Percentiles rank a stretch among this genome's conserved stretches.
Conservation (phyloP, 1,140 invertebrate genomes). For the Cepaea nemoralis region DNA sequence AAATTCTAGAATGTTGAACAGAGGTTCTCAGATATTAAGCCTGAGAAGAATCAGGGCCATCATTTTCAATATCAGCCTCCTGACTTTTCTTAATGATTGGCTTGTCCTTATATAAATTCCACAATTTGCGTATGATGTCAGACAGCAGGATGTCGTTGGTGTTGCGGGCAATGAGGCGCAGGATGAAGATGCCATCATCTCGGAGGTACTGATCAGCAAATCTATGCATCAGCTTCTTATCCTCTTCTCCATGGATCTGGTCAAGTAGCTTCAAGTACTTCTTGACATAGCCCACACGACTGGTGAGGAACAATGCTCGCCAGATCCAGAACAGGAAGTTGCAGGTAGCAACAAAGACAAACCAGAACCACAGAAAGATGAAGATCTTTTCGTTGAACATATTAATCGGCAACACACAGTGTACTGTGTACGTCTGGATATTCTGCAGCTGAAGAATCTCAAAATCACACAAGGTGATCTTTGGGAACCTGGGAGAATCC, state of each 20-base stretch:
- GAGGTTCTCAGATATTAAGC: constrained; percentile 29
- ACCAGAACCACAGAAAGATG: constrained; percentile 71
- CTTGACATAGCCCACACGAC: constrained; percentile 63
- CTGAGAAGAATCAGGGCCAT: constrained; percentile 51
- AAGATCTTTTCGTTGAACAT: constrained; percentile 76
- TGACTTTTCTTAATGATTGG: constrained; percentile 57
- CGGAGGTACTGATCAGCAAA: constrained; percentile 68
- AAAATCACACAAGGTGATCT: constrained; percentile 75
- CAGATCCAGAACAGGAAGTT: constrained; percentile 68
- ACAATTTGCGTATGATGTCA: constrained; percentile 66
- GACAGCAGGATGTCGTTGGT: constrained; percentile 68
- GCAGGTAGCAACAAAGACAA: constrained; percentile 63
- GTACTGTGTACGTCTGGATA: constrained; percentile 70
- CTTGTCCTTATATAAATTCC: constrained; percentile 66
- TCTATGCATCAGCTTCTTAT: constrained; percentile 59
- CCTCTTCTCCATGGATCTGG: constrained; percentile 56
- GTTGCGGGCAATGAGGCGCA: constrained; percentile 68
- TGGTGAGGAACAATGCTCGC: constrained; percentile 57
- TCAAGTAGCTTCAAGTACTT: constrained; percentile 67
- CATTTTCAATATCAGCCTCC: constrained; percentile 51
- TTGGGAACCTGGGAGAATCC: constrained; percentile 64
- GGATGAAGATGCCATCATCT: constrained; percentile 69
- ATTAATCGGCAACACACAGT: constrained; percentile 75
- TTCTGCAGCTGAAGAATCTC: constrained; percentile 70
- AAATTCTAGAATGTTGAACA: too few species aligned